Evolutionary conservation across 2,888 invertebrate genomes (phyloP), one percentile per base, ranked within the genome.

Genomic region (Tetranychus piercei): DNA sequence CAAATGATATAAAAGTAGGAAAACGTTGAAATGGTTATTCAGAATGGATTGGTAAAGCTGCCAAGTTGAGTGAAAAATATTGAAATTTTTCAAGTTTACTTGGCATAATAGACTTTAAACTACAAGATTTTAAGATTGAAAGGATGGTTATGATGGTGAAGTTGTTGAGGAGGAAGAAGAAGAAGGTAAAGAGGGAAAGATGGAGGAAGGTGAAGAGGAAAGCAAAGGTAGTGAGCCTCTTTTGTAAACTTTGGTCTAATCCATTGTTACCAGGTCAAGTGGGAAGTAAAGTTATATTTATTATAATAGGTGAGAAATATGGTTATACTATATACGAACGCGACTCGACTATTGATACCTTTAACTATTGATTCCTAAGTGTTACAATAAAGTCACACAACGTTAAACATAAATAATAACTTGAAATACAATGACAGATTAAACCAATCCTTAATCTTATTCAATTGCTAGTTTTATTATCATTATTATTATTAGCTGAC

Each of bases 311-410:
- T 15, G 55, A 15, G 15, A 15, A 15, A 55, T 55, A 15, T 9
- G 15, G 55, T 55, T 55, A 34, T 1, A 34, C 55, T 9, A 15
- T 9, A 55, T 55, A 55, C 55, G 11, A 55, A 55, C 15, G 9
- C 11, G 55, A 55, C 15, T 15, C 11, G 55, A 15, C 55, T 15
- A 55, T 15, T 15, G 9, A 55, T 55, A 15, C 9, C 55, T 15
- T 11, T 55, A 55, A 3, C 55, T 55, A 15, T 55, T 55, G 55
- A 9, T 15, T 15, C 55, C 7, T 15, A 55, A 55, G 9, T 55
- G 55, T 55, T 55, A 55, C 55, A 55, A 55, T 55, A 55, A 55
- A 55, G 55, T 55, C 55, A 55, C 55, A 55, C 55, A 55, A 55
- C 55, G 55, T 6, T 55, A 55, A 55, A 55, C 55, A 55, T 55